Evolutionary conservation across 2,888 invertebrate species (phyloP).

Genomic region (Drosophila stalkeri): DNA sequence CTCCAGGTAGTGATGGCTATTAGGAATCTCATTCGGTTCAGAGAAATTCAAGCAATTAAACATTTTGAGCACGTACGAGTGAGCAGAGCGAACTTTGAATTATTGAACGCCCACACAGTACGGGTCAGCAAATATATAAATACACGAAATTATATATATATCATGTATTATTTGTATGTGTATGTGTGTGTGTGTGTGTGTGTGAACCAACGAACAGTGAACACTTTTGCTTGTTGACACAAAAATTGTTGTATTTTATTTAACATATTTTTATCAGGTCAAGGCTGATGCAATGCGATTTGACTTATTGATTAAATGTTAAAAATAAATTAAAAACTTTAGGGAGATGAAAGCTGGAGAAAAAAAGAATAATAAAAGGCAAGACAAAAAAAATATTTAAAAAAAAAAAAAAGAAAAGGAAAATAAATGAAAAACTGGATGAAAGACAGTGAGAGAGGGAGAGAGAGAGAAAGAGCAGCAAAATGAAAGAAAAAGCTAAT

Average conservation of each 20-base stretch:
- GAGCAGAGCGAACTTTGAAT: conserved; percentile 41
- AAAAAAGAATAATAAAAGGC: not conserved
- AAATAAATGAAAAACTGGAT: no score
- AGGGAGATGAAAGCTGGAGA: not conserved
- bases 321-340: not conserved
- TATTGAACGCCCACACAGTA: conserved; percentile 44
- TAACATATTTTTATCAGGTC: conserved; percentile 33
- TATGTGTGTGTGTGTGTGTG: not conserved
- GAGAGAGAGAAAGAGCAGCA: not conserved
- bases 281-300: conserved; percentile 37
- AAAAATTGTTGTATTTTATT: conserved; percentile 22
- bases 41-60: conserved; percentile 55
- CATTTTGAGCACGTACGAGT: conserved; percentile 63
- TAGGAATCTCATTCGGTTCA: conserved; percentile 6
- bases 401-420: not conserved
- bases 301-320: conserved; percentile 10
- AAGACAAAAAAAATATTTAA: not conserved
- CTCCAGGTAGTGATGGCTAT: conserved; percentile 13
- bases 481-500: not conserved
- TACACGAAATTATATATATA: conserved; percentile 4
- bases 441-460: not conserved
- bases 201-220: conserved; percentile 1
- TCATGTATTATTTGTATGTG: not conserved
- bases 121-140: conserved; percentile 41
- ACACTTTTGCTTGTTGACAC: conserved; percentile 30